These are phyloP conservation scores for Lasioglossum figueresi DNA, from an alignment of 2,888 invertebrate species.

Conservation along the genomic window DNA sequence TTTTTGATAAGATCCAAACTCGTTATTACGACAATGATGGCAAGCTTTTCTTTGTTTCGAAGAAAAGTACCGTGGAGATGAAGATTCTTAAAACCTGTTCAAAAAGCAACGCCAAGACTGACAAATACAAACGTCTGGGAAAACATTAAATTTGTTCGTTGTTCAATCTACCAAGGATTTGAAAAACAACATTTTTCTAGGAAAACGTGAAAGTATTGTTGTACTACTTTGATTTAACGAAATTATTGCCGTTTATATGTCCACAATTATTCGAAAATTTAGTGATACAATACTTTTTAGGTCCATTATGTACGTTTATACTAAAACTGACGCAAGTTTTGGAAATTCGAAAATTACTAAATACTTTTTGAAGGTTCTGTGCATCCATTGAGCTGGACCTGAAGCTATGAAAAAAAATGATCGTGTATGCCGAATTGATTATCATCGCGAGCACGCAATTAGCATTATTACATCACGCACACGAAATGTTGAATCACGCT, in stretches of 20 bases:
- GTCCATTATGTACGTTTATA: neutral
- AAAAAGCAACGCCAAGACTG: neutral
- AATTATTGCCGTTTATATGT: neutral
- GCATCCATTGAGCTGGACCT: neutral
- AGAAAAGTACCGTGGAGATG: too few species aligned
- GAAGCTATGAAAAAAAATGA: neutral
- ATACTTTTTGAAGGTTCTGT: neutral
- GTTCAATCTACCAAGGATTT: neutral
- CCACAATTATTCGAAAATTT: neutral
- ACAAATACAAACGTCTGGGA: neutral
- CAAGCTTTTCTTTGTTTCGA: neutral
- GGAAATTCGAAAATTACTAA: neutral
- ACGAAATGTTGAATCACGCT: constrained; percentile 2
- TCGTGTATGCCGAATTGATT: neutral
- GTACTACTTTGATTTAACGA: neutral
- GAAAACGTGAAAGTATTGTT: neutral
- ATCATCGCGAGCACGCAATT: neutral
- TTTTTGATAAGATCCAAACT: neutral
- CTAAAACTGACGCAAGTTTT: neutral
- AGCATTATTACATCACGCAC: constrained; percentile 1
- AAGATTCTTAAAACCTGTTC: neutral
- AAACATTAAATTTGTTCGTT: neutral
- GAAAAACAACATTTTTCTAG: too few species aligned
- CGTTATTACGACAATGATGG: neutral
- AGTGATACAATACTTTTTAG: neutral